Evolutionary conservation across 2,113 vertebrate species (phyloP).

Genomic region (Apeltes quadracus): DNA sequence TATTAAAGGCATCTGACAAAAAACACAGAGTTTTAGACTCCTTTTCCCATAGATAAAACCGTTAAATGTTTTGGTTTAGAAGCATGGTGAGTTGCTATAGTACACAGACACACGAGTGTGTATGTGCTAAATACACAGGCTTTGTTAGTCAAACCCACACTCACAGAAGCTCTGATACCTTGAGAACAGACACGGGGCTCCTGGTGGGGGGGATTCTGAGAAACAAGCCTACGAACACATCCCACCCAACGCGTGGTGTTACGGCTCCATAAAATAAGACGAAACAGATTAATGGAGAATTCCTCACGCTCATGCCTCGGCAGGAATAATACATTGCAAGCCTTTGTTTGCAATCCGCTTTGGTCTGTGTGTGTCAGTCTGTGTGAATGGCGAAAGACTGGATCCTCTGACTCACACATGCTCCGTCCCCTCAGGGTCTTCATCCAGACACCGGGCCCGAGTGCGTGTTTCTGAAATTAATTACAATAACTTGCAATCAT

Average conservation of each 20-base stretch:
- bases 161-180: constrained; percentile 27
- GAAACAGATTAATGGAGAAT: constrained; percentile 56
- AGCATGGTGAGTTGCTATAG: background rate
- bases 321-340: constrained; percentile 48
- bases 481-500: constrained; percentile 1
- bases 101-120: background rate
- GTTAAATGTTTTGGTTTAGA: background rate
- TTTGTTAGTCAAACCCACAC: constrained; percentile 19
- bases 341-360: constrained; percentile 61
- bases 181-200: constrained; percentile 36
- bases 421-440: constrained; percentile 55
- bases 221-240: constrained; percentile 19
- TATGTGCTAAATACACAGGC: constrained; percentile 8
- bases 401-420: constrained; percentile 70
- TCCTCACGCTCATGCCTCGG: constrained; percentile 45
- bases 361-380: constrained; percentile 43
- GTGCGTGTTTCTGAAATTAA: constrained; percentile 13
- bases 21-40: background rate
- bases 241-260: constrained; percentile 21
- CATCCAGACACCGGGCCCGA: constrained; percentile 62
- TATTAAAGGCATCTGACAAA: background rate
- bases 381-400: constrained; percentile 24
- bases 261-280: constrained; percentile 42
- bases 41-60: background rate
- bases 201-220: constrained; percentile 44